A percentile compares a stretch with the other conserved stretches of the same genome.
Conservation (phyloP, 2,113 vertebrate species). For the Anthoscopus minutus region DNA sequence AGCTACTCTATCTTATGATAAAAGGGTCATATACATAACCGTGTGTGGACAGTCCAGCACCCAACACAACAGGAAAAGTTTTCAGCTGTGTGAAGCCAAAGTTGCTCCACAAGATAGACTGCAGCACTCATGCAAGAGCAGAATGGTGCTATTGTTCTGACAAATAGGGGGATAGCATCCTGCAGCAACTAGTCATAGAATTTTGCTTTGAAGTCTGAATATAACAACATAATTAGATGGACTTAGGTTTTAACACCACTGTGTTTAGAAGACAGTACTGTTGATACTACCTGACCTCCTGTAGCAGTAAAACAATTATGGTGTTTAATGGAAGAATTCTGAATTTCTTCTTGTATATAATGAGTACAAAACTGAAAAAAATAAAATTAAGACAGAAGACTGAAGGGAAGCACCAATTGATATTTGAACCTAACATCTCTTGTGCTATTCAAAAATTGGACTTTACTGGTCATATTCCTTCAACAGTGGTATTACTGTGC, state of each 20-base stretch:
- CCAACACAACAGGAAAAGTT: fast-evolving
- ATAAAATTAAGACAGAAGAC: background rate
- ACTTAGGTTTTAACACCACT: background rate
- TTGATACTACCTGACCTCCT: background rate
- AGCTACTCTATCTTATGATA: background rate
- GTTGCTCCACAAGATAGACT: fast-evolving
- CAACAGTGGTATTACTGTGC: background rate
- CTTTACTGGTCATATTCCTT: background rate
- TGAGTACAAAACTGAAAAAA: background rate
- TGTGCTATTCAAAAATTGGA: background rate
- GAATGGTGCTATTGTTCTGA: background rate
- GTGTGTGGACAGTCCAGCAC: background rate
- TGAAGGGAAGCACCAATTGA: background rate
- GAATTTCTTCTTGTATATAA: background rate
- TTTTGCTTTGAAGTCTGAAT: background rate
- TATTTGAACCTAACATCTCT: background rate
- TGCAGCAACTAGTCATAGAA: background rate
- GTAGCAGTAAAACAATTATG: background rate
- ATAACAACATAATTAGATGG: background rate
- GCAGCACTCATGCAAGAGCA: fast-evolving
- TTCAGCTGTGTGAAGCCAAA: background rate
- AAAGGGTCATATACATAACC: background rate
- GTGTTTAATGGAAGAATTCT: background rate
- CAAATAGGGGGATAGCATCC: background rate
- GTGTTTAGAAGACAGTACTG: fast-evolving